Percentiles rank a stretch among this genome's conserved stretches.
These are phyloP conservation scores for Pangasius krempfi DNA, from an alignment of 2,797 vertebrate species.

Conservation along the genomic window DNA sequence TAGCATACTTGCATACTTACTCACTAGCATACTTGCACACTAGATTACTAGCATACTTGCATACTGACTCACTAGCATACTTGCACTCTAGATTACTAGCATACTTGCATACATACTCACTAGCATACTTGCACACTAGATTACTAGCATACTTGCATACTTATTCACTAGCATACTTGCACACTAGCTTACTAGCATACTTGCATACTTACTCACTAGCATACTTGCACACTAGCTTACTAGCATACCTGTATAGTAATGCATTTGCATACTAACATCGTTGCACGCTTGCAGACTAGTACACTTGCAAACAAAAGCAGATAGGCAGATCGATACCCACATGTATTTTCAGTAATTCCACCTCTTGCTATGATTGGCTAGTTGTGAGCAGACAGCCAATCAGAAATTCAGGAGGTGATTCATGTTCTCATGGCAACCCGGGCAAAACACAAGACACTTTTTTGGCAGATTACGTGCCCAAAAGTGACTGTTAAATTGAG, in stretches of 20 bases:
- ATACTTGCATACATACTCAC: not conserved
- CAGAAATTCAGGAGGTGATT: not conserved
- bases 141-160: too few species aligned
- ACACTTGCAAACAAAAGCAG: not conserved
- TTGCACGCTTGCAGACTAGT: not conserved
- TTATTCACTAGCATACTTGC: too few species aligned
- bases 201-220: too few species aligned
- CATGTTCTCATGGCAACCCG: not conserved
- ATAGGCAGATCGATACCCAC: not conserved
- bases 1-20: not conserved
- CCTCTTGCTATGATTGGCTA: not conserved
- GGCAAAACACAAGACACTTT: not conserved
- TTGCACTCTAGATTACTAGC: not conserved
- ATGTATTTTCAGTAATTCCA: not conserved
- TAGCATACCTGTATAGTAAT: too few species aligned
- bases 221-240: not conserved
- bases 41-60: not conserved
- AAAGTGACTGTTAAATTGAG: not conserved
- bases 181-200: too few species aligned
- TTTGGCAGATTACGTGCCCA: not conserved
- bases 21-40: too few species aligned
- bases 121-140: not conserved
- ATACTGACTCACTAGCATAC: not conserved
- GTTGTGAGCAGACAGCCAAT: not conserved
- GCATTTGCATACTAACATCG: not conserved